Base-by-base conservation (phyloP, 2,113 vertebrate genomes). In the Tragulus kanchil region DNA sequence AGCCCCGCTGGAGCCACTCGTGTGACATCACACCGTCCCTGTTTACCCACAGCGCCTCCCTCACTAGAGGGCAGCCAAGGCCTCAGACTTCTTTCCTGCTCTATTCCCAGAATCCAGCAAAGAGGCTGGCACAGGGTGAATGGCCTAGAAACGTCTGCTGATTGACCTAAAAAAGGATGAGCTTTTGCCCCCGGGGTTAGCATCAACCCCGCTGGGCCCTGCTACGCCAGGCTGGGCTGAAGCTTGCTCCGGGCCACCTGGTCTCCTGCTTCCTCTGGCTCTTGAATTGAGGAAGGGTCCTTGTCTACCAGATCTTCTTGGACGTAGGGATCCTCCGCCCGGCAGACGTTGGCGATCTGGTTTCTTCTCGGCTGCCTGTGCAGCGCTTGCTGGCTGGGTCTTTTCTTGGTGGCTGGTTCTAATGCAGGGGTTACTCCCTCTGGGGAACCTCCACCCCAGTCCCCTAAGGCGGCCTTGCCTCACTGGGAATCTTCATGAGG, bases 101-200 rank as follows among this genome's bases (percentile, higher is more conserved):
- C 23, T 48, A 75, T 87, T 93, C 82, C 81, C 93, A 96, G 93
- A 94, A 97, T 58, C 58, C 31, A 25, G 64, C 92, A 77, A 73
- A 92, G 62, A 65, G 84, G 58, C 92, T 94, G 67, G 83, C 58
- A 69, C 64, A 50, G 17, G 73, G 67, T 75, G 92, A 86, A 62
- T 28, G 94, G 85, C 64, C 82, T 90, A 87, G n/a, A 79, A 90
- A 26, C 28, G 58, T 88, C 67, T 92, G 67, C 11, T 89, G 78
- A 64, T 71, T 56, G 78, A 89, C 59, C 54, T 73, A n/a, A n/a
- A 96, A 96, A 58, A 87, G 61, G 64, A 85, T 31, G n/a, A 77
- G 92, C 69, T 84, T 97, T 89, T 79, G 54, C 83, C 82, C 62
- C 31, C 4, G 26, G 45, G 62, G 87, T 89, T 23, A 85, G 65